Evolutionary conservation across 2,888 invertebrate species (phyloP).

Genomic region (Julus scanicus): DNA sequence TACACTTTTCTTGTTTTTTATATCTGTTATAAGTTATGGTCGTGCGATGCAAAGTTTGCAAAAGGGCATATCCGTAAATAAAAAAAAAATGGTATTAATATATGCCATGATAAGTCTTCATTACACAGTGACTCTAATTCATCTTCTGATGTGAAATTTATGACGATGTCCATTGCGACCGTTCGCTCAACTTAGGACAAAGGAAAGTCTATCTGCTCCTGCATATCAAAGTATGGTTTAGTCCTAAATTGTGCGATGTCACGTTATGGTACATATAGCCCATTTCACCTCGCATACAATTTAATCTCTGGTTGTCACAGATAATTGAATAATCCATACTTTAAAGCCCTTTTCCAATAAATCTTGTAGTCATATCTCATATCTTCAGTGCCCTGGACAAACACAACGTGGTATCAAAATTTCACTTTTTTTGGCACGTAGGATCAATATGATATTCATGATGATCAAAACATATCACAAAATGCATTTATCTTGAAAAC

Average conservation of each 20-base stretch:
- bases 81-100: background rate
- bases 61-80: background rate
- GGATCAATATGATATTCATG: background rate
- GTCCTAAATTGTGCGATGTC: background rate
- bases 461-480: background rate
- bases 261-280: background rate
- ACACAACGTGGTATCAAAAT: conserved; percentile 19
- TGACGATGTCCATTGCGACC: background rate
- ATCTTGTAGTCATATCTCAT: conserved; percentile 14
- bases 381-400: background rate
- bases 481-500: conserved; percentile 25
- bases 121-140: background rate
- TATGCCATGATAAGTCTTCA: background rate
- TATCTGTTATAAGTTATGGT: background rate
- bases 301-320: conserved; percentile 31
- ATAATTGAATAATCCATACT: conserved; percentile 36
- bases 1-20: background rate
- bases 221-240: background rate
- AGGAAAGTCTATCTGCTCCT: background rate
- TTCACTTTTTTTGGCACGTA: background rate
- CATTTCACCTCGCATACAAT: conserved; percentile 23
- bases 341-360: conserved; percentile 31
- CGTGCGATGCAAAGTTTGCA: background rate
- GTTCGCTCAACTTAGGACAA: background rate
- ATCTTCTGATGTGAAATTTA: background rate